Percentiles rank a stretch among this genome's conserved stretches.
Evolutionary conservation across 2,797 vertebrate genomes (phyloP).

Genomic region (Xenopus petersii): DNA sequence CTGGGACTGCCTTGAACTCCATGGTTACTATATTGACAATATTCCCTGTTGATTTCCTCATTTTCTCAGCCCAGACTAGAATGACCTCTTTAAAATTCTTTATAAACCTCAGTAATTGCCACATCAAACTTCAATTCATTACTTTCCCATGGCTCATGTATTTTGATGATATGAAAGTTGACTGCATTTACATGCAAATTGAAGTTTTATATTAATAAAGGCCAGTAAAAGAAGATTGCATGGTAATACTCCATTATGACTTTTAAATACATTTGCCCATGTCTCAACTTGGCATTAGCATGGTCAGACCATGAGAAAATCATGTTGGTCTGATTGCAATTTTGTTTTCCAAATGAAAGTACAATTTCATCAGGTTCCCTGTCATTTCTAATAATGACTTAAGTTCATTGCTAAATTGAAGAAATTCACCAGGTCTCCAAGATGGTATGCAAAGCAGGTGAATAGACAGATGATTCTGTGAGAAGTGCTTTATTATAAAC

Average conservation of each 20-base stretch:
- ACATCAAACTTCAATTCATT: constrained; percentile 89
- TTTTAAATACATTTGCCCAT: constrained; percentile 99
- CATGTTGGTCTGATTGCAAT: constrained; percentile 97
- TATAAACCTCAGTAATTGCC: constrained; percentile 91
- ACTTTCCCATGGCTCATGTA: constrained; percentile 90
- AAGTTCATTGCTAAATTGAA: constrained; percentile 90
- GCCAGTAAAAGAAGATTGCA: constrained; percentile 86
- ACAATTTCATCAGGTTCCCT: constrained; percentile 99
- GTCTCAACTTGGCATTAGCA: constrained; percentile 92
- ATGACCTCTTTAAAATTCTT: constrained; percentile 90
- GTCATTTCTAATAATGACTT: constrained; percentile 98
- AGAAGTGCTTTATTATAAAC: constrained; percentile 56
- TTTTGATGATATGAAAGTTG: constrained; percentile 99
- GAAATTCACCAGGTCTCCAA: constrained; percentile 72
- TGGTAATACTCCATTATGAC: constrained; percentile 96
- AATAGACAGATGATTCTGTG: constrained; percentile 62
- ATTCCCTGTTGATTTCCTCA: constrained; percentile 83
- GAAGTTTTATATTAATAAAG: constrained; percentile 99
- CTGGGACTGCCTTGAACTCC: constrained; percentile 78
- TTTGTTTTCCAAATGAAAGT: constrained; percentile 98
- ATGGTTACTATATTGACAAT: constrained; percentile 79
- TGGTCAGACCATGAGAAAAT: constrained; percentile 90
- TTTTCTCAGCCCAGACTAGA: constrained; percentile 76
- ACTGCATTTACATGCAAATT: constrained; percentile 99
- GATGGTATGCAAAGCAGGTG: constrained; percentile 72